Evolutionary conservation across 2,113 vertebrate species (phyloP), one percentile per base, ranked within the genome.

Genomic region (Pitta sordida): DNA sequence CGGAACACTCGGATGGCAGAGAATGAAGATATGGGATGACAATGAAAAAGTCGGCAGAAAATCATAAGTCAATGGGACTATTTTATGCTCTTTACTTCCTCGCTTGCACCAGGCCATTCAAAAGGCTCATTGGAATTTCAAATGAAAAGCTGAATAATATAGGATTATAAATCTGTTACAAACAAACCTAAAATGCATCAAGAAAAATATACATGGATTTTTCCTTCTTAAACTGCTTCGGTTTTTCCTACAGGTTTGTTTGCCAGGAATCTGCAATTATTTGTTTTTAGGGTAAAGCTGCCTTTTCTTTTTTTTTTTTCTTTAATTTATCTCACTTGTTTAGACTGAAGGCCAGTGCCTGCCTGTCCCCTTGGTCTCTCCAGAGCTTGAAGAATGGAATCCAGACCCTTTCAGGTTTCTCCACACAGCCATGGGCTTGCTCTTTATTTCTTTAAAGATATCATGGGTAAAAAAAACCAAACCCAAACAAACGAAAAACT

Each of bases 111-210:
- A 95, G 93, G 68, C 94, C 94, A 95, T 95, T 97, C 94, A 97
- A 96, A 97, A 94, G 73, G 64, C 94, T 96, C 87, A 97, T 97
- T 97, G 91, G 97, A 98, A 97, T 98, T 98, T 97, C 97, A 98
- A 97, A 98, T 97, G 94, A 95, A 97, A 97, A 96, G 87, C 81
- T 95, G 96, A 97, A 97, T 96, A 96, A 96, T 86, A 96, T 90
- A 83, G 95, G 96, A 94, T 86, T 96, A 96, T 96, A 97, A 97
- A 97, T 97, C 96, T 97, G 94, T 73, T 95, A 95, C 91, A 97
- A 98, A 97, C 92, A 97, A 96, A 96, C 92, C 93, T 95, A 97
- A 97, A 97, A 87, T 1, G 36, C 95, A 95, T 92, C 84, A 79
- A 78, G 95, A 95, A 94, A 98, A 97, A 97, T 87, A 97, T n/a